Evolutionary conservation across 2,797 vertebrate genomes (phyloP).

Genomic region (Acridotheres tristis): DNA sequence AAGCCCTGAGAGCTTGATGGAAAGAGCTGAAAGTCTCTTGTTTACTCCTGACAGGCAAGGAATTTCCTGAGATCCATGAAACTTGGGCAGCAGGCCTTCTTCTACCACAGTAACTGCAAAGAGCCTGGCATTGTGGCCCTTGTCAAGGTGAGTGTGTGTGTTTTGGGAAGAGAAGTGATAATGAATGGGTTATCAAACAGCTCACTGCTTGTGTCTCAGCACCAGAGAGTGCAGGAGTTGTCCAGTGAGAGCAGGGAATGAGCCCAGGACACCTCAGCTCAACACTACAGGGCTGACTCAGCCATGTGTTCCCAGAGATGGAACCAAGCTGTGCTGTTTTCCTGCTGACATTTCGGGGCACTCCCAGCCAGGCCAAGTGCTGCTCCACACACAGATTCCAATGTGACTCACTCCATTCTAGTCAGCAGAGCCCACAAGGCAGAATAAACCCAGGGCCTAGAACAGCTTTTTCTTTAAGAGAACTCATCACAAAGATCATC

Average conservation of each 20-base stretch:
- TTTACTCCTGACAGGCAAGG: conserved; percentile 82
- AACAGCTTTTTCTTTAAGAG: not conserved
- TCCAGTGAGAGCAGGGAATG: not conserved
- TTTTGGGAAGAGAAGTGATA: not conserved
- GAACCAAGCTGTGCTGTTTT: not conserved
- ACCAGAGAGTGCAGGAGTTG: not conserved
- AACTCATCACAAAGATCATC: not conserved
- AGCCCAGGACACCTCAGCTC: not conserved
- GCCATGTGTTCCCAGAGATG: not conserved
- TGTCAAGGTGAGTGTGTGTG: conserved; percentile 79
- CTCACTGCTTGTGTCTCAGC: not conserved
- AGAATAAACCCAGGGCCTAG: not conserved
- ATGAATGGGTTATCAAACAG: not conserved
- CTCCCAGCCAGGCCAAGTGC: not conserved
- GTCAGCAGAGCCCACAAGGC: not conserved
- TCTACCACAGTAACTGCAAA: conserved; percentile 99
- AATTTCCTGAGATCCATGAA: conserved; percentile 96
- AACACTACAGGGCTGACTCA: not conserved
- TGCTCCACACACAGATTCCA: not conserved
- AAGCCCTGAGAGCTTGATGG: not conserved
- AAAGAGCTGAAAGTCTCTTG: not conserved
- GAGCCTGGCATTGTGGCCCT: conserved; percentile 91
- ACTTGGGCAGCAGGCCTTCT: conserved; percentile 88
- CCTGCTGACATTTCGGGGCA: not conserved
- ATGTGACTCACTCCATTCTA: not conserved